phyloP scores from a whole-genome alignment of 2,113 vertebrate genomes.

The Ciconia boyciana region DNA sequence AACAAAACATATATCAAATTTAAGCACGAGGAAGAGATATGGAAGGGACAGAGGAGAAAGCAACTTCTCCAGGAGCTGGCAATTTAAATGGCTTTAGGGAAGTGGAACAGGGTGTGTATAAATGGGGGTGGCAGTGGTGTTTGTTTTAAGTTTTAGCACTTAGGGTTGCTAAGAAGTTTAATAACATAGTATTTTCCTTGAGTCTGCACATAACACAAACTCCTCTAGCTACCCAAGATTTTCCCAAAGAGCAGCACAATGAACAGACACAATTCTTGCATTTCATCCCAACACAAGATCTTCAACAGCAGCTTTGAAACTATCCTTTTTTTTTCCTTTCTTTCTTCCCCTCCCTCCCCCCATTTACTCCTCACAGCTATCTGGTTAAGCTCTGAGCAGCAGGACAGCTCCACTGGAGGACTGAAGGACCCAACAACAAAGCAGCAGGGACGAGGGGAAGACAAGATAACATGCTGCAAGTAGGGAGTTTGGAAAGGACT shows the following conservation, averaged over 20 bases:
- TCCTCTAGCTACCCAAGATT: background rate
- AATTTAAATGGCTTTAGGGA: constrained; percentile 15
- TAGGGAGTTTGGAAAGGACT: background rate
- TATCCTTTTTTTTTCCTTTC: background rate
- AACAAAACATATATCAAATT: background rate
- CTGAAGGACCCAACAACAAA: background rate
- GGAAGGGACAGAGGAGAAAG: background rate
- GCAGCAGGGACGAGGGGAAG: background rate
- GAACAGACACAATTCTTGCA: background rate
- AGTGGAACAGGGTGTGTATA: constrained; percentile 21
- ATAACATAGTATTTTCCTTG: background rate
- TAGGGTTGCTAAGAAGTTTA: constrained; percentile 17
- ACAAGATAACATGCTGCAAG: background rate
- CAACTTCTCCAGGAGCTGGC: background rate
- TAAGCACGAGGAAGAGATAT: constrained; percentile 46
- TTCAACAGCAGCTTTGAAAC: background rate
- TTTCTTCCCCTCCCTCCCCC: fast-evolving
- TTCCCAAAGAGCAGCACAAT: background rate
- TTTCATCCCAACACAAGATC: background rate
- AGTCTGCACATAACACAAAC: background rate
- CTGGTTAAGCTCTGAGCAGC: background rate
- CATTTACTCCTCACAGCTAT: background rate
- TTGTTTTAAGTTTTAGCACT: constrained; percentile 33
- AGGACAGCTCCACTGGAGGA: background rate
- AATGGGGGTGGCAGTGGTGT: background rate